A percentile compares a stretch with the other conserved stretches of the same genome.
These are phyloP conservation scores for Telenomus remus DNA, from an alignment of 1,140 invertebrate genomes.

Conservation along the genomic window DNA sequence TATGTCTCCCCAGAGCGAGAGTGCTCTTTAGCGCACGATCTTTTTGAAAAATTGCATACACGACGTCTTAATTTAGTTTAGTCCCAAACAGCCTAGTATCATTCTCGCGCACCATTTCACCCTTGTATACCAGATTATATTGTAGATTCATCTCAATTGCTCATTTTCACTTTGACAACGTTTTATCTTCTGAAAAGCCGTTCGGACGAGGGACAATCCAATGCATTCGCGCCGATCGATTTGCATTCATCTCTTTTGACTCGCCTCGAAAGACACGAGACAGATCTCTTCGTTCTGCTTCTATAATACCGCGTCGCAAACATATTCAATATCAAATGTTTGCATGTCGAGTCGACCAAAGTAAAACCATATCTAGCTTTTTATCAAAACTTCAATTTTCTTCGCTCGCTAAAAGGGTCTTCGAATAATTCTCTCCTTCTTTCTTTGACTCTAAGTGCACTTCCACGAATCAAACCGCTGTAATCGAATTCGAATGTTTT, in stretches of 20 bases:
- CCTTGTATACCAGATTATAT: too few species aligned
- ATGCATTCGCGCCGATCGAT: slow-evolving; percentile 28
- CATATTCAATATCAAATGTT: slow-evolving; percentile 39
- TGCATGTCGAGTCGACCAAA: slow-evolving; percentile 18
- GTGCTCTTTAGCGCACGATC: slow-evolving; percentile 42
- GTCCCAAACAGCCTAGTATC: too few species aligned
- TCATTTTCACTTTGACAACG: not conserved
- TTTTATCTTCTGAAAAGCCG: slow-evolving; percentile 29
- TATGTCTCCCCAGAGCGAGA: slow-evolving; percentile 66
- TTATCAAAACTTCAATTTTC: slow-evolving; percentile 39
- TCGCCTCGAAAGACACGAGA: slow-evolving; percentile 31
- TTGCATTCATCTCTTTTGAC: slow-evolving; percentile 23
- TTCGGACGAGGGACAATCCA: slow-evolving; percentile 17
- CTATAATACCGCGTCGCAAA: slow-evolving; percentile 28
- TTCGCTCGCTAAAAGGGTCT: too few species aligned
- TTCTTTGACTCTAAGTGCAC: too few species aligned
- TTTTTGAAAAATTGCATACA: slow-evolving; percentile 47
- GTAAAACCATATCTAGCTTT: slow-evolving; percentile 48
- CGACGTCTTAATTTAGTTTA: slow-evolving; percentile 52
- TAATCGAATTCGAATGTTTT: too few species aligned
- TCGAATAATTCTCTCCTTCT: too few species aligned
- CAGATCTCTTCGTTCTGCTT: slow-evolving; percentile 19
- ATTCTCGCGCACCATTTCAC: too few species aligned
- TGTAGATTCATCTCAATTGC: too few species aligned
- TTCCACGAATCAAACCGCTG: too few species aligned